Percentiles rank a stretch among this genome's conserved stretches.
These are phyloP conservation scores for Lordiphosa andalusiaca DNA, from an alignment of 2,888 invertebrate genomes.

Conservation along the genomic window DNA sequence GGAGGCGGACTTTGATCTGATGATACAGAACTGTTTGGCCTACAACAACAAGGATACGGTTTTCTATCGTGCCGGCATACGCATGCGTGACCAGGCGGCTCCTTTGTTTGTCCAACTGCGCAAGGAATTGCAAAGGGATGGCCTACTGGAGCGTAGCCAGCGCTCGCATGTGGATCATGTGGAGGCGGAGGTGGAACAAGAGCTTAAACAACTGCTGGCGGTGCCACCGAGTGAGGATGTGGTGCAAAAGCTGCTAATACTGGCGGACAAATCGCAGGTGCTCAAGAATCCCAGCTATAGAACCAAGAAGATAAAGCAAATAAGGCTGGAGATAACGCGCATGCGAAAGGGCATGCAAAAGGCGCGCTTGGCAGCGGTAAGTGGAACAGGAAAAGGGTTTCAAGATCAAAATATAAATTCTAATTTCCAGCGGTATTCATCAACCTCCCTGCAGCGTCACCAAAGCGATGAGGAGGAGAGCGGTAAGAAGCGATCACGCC, in stretches of 20 bases:
- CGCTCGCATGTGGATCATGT: slow-evolving; percentile 81
- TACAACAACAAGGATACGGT: slow-evolving; percentile 98
- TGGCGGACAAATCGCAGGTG: slow-evolving; percentile 84
- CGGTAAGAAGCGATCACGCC: slow-evolving; percentile 57
- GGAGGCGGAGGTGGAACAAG: slow-evolving; percentile 82
- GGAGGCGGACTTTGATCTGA: slow-evolving; percentile 95
- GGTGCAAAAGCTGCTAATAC: slow-evolving; percentile 82
- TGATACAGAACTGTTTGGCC: slow-evolving; percentile 96
- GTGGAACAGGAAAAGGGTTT: slow-evolving; percentile 10
- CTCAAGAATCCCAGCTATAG: slow-evolving; percentile 83
- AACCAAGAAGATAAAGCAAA: slow-evolving; percentile 83
- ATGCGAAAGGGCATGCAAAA: slow-evolving; percentile 80
- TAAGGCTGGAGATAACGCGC: slow-evolving; percentile 83
- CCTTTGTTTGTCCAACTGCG: slow-evolving; percentile 89
- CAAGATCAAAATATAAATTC: neutral
- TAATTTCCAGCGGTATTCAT: slow-evolving; percentile 46
- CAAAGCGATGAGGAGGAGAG: slow-evolving; percentile 73
- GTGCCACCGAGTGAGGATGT: slow-evolving; percentile 73
- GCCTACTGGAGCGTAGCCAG: slow-evolving; percentile 76
- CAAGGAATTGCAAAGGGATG: slow-evolving; percentile 83
- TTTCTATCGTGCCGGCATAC: slow-evolving; percentile 93
- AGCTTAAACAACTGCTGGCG: slow-evolving; percentile 80
- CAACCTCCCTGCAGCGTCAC: slow-evolving; percentile 32
- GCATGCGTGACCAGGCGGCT: slow-evolving; percentile 93
- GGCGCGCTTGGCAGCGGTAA: slow-evolving; percentile 74